Evolutionary conservation across 2,888 invertebrate species (phyloP).

Genomic region (Bedellia somnulentella): DNA sequence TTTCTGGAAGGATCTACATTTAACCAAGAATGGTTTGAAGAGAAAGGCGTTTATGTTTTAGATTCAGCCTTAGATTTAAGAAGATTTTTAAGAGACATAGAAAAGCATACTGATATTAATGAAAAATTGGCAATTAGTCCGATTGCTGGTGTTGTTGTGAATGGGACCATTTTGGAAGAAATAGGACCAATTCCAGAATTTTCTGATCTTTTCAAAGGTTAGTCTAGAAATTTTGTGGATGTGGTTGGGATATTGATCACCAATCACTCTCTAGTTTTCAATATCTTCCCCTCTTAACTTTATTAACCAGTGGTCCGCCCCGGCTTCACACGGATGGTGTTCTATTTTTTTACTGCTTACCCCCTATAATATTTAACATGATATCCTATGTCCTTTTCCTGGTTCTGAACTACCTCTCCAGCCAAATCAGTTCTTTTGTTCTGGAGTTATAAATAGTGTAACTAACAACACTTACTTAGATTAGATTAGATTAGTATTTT

Average conservation of each 20-base stretch:
- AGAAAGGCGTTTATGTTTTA: constrained; percentile 23
- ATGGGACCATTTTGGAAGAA: constrained; percentile 19
- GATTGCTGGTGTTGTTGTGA: constrained; percentile 14
- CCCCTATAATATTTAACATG: too few relatives aligned
- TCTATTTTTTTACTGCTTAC: too few relatives aligned
- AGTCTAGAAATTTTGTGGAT: neutral
- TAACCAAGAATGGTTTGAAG: constrained; percentile 22
- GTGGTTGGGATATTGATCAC: constrained; percentile 4
- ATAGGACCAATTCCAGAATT: constrained; percentile 18
- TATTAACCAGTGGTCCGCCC: too few relatives aligned
- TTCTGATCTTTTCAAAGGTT: constrained; percentile 11
- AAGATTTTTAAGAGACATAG: constrained; percentile 25
- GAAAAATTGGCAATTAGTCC: constrained; percentile 14
- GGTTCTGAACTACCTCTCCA: too few relatives aligned
- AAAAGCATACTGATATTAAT: constrained; percentile 16
- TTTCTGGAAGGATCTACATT: constrained; percentile 30
- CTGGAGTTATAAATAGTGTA: too few relatives aligned
- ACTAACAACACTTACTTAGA: too few relatives aligned
- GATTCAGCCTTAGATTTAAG: constrained; percentile 28
- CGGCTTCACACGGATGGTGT: too few relatives aligned
- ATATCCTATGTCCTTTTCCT: too few relatives aligned
- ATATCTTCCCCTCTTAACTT: too few relatives aligned
- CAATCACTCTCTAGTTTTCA: too few relatives aligned
- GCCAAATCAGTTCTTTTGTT: too few relatives aligned
- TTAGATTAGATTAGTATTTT: too few relatives aligned